phyloP scores from a whole-genome alignment of 2,113 vertebrate genomes.

The Pyxicephalus adspersus region DNA sequence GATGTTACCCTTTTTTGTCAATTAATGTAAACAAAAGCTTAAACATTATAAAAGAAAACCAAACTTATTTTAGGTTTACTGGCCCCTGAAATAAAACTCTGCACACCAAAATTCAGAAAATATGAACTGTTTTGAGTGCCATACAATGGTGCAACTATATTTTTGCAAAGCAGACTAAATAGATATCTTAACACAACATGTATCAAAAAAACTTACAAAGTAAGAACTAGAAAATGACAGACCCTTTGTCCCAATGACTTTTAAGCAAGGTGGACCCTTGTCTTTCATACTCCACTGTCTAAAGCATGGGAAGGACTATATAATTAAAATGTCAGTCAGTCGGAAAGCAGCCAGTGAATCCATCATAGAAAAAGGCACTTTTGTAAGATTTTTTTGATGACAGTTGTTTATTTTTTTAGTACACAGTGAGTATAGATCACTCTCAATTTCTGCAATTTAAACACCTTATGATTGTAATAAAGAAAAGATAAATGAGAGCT shows the following conservation, averaged over 20 bases:
- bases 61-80: no score
- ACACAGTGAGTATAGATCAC: slow-evolving; percentile 67
- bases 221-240: background rate
- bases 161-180: background rate
- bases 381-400: slow-evolving; percentile 21
- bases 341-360: background rate
- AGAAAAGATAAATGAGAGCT: slow-evolving; percentile 43
- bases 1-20: no score
- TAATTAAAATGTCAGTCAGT: background rate
- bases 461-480: slow-evolving; percentile 61
- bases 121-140: background rate
- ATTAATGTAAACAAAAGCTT: no score
- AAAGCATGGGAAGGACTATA: background rate
- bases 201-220: slow-evolving; percentile 14
- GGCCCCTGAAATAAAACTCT: background rate
- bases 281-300: background rate
- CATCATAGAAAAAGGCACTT: background rate
- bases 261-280: no score
- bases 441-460: slow-evolving; percentile 71
- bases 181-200: background rate
- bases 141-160: slow-evolving; percentile 12
- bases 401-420: slow-evolving; percentile 58
- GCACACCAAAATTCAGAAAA: slow-evolving; percentile 6
- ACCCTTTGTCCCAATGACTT: background rate
- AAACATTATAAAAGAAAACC: no score